Conservation (phyloP, 2,888 invertebrate species). For the Clunio marinus region DNA sequence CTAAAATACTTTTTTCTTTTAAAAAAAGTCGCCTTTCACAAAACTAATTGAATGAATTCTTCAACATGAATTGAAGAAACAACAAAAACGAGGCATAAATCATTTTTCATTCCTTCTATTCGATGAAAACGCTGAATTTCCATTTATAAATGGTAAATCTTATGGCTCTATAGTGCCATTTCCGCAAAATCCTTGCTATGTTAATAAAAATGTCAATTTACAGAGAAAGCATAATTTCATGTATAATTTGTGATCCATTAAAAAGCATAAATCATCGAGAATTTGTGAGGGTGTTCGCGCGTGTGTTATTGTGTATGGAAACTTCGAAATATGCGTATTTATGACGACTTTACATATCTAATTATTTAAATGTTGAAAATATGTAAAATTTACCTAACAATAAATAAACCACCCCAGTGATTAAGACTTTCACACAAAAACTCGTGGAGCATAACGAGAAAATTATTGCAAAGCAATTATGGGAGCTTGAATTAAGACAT, state of each 20-base stretch:
- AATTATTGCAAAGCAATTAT: background rate
- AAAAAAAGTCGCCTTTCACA: no score
- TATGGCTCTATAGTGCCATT: conserved; percentile 9
- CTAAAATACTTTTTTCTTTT: no score
- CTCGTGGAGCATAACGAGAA: no score
- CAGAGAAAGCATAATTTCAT: conserved; percentile 15
- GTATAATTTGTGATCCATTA: conserved; percentile 39
- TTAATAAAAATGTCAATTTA: conserved; percentile 39
- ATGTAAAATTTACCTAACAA: conserved; percentile 1
- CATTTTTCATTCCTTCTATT: background rate
- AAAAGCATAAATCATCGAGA: conserved; percentile 33
- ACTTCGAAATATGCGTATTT: background rate
- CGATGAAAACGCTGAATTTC: conserved; percentile 17
- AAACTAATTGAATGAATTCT: no score
- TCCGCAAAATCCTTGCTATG: background rate
- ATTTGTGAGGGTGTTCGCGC: background rate
- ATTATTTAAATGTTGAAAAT: conserved; percentile 26
- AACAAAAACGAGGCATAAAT: conserved; percentile 11
- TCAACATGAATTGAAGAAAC: no score
- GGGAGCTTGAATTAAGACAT: background rate
- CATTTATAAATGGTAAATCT: conserved; percentile 25
- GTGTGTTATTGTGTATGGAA: background rate
- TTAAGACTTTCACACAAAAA: no score
- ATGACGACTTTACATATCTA: background rate
- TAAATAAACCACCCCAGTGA: background rate